These are phyloP conservation scores for Manis pentadactyla DNA, from an alignment of 2,797 vertebrate genomes.

Conservation along the genomic window DNA sequence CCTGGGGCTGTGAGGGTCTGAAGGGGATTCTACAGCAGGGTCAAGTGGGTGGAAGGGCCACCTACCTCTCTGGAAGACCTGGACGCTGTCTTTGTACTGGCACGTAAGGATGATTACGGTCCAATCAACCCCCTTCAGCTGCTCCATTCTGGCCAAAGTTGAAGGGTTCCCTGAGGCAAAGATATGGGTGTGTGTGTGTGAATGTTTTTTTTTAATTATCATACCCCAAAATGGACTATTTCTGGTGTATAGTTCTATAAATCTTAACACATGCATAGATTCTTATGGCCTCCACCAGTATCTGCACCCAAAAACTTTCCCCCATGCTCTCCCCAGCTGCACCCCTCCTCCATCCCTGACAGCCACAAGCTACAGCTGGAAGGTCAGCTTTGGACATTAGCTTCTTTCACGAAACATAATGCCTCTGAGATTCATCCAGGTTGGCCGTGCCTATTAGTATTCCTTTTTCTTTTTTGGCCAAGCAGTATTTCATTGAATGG, in stretches of 20 bases:
- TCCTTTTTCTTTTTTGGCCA: background rate
- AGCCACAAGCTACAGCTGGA: background rate
- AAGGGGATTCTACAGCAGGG: background rate
- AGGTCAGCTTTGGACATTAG: background rate
- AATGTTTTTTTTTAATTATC: background rate
- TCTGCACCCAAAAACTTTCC: background rate
- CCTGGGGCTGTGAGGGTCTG: background rate
- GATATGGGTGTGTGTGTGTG: background rate
- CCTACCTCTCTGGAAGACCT: slow-evolving; percentile 92
- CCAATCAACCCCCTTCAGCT: slow-evolving; percentile 84
- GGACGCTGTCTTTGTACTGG: slow-evolving; percentile 92
- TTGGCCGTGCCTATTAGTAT: background rate
- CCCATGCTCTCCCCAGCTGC: background rate
- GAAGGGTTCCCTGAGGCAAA: background rate
- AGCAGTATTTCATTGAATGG: background rate
- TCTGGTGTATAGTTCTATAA: background rate
- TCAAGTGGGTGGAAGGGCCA: background rate
- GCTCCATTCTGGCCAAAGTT: slow-evolving; percentile 76
- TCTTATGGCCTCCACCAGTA: background rate
- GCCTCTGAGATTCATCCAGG: background rate
- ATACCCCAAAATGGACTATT: background rate
- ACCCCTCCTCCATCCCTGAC: background rate
- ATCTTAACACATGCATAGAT: background rate
- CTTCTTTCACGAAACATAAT: background rate
- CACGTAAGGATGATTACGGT: slow-evolving; percentile 93